Conservation (phyloP, 2,888 invertebrate species). For the Tridacna gigas region DNA sequence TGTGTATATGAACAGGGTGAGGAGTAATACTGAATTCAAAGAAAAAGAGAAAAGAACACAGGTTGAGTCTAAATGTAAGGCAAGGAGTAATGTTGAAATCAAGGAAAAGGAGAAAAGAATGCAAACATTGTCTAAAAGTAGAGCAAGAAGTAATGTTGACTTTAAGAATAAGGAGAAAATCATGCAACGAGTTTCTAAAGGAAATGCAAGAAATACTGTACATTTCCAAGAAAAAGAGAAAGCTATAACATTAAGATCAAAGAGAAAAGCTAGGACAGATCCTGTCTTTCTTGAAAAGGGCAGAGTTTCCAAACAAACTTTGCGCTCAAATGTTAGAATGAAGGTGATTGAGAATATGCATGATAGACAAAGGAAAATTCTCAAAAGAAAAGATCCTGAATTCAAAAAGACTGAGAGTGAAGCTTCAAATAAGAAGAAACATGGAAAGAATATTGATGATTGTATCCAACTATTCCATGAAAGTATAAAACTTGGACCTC, state of each 20-base stretch:
- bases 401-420: conserved; percentile 6
- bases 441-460: not conserved
- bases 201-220: not conserved
- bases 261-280: conserved; percentile 12
- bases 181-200: not conserved
- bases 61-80: not conserved
- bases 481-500: conserved; percentile 16
- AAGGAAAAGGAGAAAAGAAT: not conserved
- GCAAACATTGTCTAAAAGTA: not conserved
- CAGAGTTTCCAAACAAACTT: conserved; percentile 13
- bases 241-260: not conserved
- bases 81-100: not conserved
- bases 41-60: not conserved
- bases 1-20: not conserved
- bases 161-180: conserved; percentile 13
- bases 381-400: conserved; percentile 11
- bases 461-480: conserved; percentile 21
- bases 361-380: conserved; percentile 5
- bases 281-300: conserved; percentile 8
- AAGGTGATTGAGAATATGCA: conserved; percentile 3
- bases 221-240: conserved; percentile 1
- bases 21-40: not conserved
- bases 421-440: conserved; percentile 9
- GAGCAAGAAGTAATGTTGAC: not conserved
- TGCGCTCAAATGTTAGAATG: not conserved